A percentile compares a stretch with the other conserved stretches of the same genome.
Conservation (phyloP, 1,140 invertebrate genomes). For the Parasteatoda tepidariorum region DNA sequence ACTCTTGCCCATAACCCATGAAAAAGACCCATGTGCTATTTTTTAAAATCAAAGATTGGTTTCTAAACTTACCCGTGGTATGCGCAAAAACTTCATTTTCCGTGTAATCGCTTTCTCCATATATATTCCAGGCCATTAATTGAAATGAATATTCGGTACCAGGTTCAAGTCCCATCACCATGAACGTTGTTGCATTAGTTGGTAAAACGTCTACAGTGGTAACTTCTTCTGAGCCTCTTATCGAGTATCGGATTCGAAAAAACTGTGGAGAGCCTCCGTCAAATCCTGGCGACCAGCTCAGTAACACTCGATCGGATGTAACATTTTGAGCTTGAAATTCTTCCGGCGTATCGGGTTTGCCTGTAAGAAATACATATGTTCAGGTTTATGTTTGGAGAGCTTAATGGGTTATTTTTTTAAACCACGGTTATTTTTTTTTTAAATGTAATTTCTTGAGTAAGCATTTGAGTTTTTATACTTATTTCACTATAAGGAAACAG, state of each 20-base stretch:
- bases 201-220: slow-evolving; percentile 79
- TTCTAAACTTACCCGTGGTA: slow-evolving; percentile 82
- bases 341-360: slow-evolving; percentile 83
- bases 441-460: too few species aligned
- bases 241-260: slow-evolving; percentile 81
- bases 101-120: slow-evolving; percentile 85
- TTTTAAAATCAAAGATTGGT: too few species aligned
- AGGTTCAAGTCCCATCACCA: slow-evolving; percentile 78
- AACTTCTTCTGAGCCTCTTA: slow-evolving; percentile 64
- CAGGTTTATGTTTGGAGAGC: too few species aligned
- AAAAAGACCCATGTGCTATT: too few species aligned
- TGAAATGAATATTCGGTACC: slow-evolving; percentile 89
- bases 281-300: slow-evolving; percentile 93
- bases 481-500: too few species aligned
- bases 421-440: too few species aligned
- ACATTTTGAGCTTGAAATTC: slow-evolving; percentile 82
- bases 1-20: too few species aligned
- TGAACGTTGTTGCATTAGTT: slow-evolving; percentile 77
- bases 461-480: too few species aligned
- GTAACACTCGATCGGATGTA: slow-evolving; percentile 83
- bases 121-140: slow-evolving; percentile 85
- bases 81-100: slow-evolving; percentile 82
- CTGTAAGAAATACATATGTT: too few species aligned
- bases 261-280: slow-evolving; percentile 89
- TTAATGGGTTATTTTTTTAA: too few species aligned